A percentile compares a stretch with the other conserved stretches of the same genome.
Evolutionary conservation across 2,797 vertebrate species (phyloP).

Genomic region (Phylloscopus collybita): DNA sequence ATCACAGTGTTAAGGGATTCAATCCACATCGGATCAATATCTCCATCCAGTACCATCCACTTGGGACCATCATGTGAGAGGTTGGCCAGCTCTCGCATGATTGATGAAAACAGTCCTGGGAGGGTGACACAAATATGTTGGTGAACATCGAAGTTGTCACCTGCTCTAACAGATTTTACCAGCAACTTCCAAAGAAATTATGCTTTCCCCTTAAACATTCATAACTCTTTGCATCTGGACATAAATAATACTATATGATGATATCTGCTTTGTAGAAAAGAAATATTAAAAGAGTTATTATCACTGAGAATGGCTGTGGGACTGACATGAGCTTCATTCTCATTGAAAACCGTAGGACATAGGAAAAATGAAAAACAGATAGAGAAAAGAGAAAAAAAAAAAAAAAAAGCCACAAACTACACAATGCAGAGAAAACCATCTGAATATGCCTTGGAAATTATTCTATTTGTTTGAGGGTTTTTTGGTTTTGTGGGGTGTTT

Average conservation of each 20-base stretch:
- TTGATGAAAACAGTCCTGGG: slow-evolving; percentile 91
- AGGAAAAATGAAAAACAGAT: not conserved
- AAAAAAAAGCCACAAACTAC: not conserved
- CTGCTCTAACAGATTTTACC: not conserved
- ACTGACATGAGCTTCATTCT: not conserved
- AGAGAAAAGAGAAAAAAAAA: not conserved
- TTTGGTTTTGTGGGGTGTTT: too few species aligned
- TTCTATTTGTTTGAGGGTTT: not conserved
- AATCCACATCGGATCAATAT: slow-evolving; percentile 99
- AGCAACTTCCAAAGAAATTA: not conserved
- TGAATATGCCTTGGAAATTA: not conserved
- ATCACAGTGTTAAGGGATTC: slow-evolving; percentile 99
- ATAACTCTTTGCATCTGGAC: not conserved
- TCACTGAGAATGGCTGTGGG: not conserved
- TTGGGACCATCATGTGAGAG: slow-evolving; percentile 89
- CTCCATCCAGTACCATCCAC: slow-evolving; percentile 96
- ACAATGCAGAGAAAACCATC: not conserved
- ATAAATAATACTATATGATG: not conserved
- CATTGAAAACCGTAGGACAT: not conserved
- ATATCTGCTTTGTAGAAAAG: not conserved
- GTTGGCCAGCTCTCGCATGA: slow-evolving; percentile 93
- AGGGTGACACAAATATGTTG: not conserved
- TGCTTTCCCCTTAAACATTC: not conserved
- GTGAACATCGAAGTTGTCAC: not conserved
- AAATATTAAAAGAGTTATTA: not conserved